These are phyloP conservation scores for Lycophotia porphyrea DNA, from an alignment of 2,888 invertebrate genomes.

Conservation along the genomic window DNA sequence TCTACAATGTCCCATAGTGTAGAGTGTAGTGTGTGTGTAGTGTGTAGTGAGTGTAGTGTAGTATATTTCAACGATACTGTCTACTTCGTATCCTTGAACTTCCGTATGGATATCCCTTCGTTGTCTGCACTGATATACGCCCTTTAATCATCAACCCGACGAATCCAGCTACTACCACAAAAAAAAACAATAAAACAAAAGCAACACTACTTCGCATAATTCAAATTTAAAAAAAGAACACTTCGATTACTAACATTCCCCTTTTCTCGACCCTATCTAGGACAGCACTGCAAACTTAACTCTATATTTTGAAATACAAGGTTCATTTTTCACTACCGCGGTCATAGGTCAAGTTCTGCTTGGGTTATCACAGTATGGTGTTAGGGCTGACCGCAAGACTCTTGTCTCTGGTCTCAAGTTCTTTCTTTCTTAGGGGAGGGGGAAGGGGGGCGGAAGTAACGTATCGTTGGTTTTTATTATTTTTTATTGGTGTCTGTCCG, in stretches of 20 bases:
- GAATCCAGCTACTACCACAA: not conserved
- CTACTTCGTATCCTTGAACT: not conserved
- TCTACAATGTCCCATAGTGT: not conserved
- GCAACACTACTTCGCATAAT: constrained; percentile 53
- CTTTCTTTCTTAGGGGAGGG: constrained; percentile 79
- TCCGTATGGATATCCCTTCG: not conserved
- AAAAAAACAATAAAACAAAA: constrained; percentile 32
- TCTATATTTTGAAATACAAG: accelerated
- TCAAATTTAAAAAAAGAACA: constrained; percentile 46
- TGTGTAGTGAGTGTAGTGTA: too few relatives aligned
- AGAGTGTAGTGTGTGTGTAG: too few relatives aligned
- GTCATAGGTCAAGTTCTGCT: constrained; percentile 67
- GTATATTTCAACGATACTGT: not conserved
- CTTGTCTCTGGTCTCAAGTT: constrained; percentile 74
- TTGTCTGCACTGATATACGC: not conserved
- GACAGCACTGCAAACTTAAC: constrained; percentile 17
- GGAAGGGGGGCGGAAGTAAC: constrained; percentile 82
- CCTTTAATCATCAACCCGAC: not conserved
- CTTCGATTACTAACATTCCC: constrained; percentile 39
- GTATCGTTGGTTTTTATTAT: constrained; percentile 83
- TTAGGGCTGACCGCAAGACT: constrained; percentile 72
- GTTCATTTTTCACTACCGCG: constrained; percentile 4
- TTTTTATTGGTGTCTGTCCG: constrained; percentile 75
- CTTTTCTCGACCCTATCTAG: constrained; percentile 37
- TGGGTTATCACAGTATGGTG: constrained; percentile 65